phyloP scores from a whole-genome alignment of 2,888 invertebrate species.

The Taphrorychus bicolor region DNA sequence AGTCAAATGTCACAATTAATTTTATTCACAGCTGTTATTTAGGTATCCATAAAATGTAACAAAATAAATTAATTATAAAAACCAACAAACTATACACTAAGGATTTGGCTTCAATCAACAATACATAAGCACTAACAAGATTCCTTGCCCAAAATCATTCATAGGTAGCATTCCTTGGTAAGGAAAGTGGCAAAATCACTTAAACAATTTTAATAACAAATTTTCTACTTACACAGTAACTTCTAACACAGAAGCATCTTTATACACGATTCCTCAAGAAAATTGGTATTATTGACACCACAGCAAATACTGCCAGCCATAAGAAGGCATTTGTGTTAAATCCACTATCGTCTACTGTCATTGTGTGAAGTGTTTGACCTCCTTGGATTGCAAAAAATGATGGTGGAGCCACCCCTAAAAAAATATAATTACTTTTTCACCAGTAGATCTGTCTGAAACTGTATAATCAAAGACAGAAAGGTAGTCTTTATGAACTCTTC shows the following conservation, averaged over 20 bases:
- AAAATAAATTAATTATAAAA: neutral
- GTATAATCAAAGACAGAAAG: no score
- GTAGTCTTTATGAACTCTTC: no score
- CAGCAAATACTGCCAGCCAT: constrained; percentile 78
- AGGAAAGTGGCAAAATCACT: no score
- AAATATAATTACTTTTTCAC: neutral
- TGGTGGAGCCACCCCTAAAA: constrained; percentile 88
- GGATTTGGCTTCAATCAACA: neutral
- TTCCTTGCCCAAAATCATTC: no score
- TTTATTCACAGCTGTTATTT: no score
- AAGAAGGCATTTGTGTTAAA: constrained; percentile 88
- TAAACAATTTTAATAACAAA: neutral
- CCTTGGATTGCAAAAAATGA: constrained; percentile 98
- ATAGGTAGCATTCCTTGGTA: no score
- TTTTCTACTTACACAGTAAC: no score
- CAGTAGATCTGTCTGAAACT: no score
- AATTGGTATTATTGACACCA: constrained; percentile 87
- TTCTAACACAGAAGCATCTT: constrained; percentile 29
- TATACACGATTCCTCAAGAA: constrained; percentile 81
- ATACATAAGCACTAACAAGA: no score
- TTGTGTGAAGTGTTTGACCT: constrained; percentile 92
- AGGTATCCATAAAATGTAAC: no score
- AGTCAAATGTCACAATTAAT: no score
- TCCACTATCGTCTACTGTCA: constrained; percentile 87
- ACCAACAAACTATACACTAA: neutral